Base-by-base conservation (phyloP, 2,888 invertebrate genomes). In the Platypus cylindrus region DNA sequence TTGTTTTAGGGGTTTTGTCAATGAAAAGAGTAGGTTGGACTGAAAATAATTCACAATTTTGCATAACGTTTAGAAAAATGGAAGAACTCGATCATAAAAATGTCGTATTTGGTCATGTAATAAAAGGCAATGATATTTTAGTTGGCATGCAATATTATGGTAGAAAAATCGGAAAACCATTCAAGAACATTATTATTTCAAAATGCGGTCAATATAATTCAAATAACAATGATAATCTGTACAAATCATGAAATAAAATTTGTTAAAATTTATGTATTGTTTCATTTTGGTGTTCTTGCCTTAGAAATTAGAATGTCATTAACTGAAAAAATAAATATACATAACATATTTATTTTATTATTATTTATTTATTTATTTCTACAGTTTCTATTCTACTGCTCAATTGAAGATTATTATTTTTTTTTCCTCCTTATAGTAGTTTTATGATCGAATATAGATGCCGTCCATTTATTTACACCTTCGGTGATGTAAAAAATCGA, bases 61-160 rank as follows among this genome's bases (percentile, higher is more conserved):
- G 60, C 47, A 59, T 70, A 32, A 66, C 66, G 1, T 63, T 70
- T 35, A 51, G 49, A n/a, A 49, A 48, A 14, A 51, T 67, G 38
- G 52, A 57, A 41, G 54, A 59, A 7, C 50, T 66, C 37, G 60
- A 69, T 45, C 58, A 57, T 9, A 62, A 58, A 36, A 57, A 60
- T 35, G 63, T 67, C 1, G 69, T 68, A 23, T 68, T 70, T 47
- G 70, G 70, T 13, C 63, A 59, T 51, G 54, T 69, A 18, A 50
- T 60, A 5, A 51, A 51, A 40, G 64, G 63, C 3, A 53, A 54
- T 31, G 43, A 50, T 25, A 50, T 51, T 11, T 40, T 64, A n/a
- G 49, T 46, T 24, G 55, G 55, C 45, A 53, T 63, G 8, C 51
- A 59, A 37, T 55, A 55, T 38, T 56, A 57, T 37, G 60, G 57